Evolutionary conservation across 2,113 vertebrate species (phyloP).

Genomic region (Mionectes macconnelli): DNA sequence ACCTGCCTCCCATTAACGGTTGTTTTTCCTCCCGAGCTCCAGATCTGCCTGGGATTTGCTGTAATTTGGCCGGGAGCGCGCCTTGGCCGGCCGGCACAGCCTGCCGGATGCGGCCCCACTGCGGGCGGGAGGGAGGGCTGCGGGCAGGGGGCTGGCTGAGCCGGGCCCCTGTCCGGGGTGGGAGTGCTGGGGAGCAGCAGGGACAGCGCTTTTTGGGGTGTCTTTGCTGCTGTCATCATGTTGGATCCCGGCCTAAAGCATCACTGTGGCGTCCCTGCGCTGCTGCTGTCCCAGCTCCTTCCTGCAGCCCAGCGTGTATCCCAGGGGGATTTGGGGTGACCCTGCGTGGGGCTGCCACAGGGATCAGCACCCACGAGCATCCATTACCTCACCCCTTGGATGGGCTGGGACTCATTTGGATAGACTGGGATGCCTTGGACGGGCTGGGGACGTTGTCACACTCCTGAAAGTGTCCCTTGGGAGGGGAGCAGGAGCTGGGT

Average conservation of each 20-base stretch:
- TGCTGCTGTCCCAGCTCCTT: neutral
- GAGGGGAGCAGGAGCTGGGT: neutral
- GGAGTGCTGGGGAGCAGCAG: neutral
- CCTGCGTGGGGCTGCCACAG: neutral
- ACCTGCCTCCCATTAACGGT: conserved; percentile 60
- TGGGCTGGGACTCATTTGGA: neutral
- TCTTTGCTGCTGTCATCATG: rapidly evolving
- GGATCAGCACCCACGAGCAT: neutral
- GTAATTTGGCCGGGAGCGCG: conserved; percentile 28
- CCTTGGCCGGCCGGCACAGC: conserved; percentile 10
- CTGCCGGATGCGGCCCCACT: conserved; percentile 34
- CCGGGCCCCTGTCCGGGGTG: neutral
- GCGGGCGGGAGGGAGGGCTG: neutral
- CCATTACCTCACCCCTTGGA: rapidly evolving
- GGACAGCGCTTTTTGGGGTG: neutral
- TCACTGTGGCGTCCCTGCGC: neutral
- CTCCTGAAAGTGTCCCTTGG: neutral
- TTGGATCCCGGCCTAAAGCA: neutral
- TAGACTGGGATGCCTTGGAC: neutral
- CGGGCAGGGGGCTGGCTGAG: neutral
- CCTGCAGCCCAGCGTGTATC: neutral
- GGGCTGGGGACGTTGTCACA: neutral
- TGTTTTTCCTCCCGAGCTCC: conserved; percentile 45
- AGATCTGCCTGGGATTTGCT: conserved; percentile 49
- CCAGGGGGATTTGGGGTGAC: neutral